A percentile compares a stretch with the other conserved stretches of the same genome.
Evolutionary conservation across 2,888 invertebrate genomes (phyloP).

Genomic region (Nephrotoma guestfalica): DNA sequence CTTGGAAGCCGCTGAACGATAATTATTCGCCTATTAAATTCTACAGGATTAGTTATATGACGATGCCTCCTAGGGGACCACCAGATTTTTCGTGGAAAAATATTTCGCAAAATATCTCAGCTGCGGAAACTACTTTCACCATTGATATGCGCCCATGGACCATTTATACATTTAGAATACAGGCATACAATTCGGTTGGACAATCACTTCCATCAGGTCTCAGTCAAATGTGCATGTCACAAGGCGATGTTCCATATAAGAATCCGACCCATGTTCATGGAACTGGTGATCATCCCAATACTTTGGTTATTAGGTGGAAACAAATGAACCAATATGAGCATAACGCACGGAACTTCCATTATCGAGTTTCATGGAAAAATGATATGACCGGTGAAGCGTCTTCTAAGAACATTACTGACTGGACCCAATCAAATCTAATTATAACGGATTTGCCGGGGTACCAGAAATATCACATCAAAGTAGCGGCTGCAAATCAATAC

Average conservation of each 20-base stretch:
- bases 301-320: slow-evolving; percentile 90
- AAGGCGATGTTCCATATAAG: slow-evolving; percentile 74
- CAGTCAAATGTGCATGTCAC: slow-evolving; percentile 72
- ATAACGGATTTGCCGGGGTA: slow-evolving; percentile 78
- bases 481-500: slow-evolving; percentile 75
- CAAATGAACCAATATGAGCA: slow-evolving; percentile 94
- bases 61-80: slow-evolving; percentile 79
- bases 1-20: slow-evolving; percentile 85
- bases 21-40: slow-evolving; percentile 88
- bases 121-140: slow-evolving; percentile 52
- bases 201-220: slow-evolving; percentile 69
- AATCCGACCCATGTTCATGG: slow-evolving; percentile 91
- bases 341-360: slow-evolving; percentile 88
- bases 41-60: slow-evolving; percentile 85
- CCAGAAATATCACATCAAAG: slow-evolving; percentile 78
- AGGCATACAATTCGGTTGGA: slow-evolving; percentile 88
- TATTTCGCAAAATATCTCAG: slow-evolving; percentile 40
- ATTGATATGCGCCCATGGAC: slow-evolving; percentile 74
- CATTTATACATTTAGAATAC: slow-evolving; percentile 80
- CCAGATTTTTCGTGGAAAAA: slow-evolving; percentile 70
- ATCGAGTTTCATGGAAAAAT: slow-evolving; percentile 73
- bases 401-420: slow-evolving; percentile 50
- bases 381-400: slow-evolving; percentile 26
- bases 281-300: slow-evolving; percentile 72
- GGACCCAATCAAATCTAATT: slow-evolving; percentile 50